Percentiles rank a stretch among this genome's conserved stretches.
These are phyloP conservation scores for Garrulus glandarius DNA, from an alignment of 2,797 vertebrate genomes.

Conservation along the genomic window DNA sequence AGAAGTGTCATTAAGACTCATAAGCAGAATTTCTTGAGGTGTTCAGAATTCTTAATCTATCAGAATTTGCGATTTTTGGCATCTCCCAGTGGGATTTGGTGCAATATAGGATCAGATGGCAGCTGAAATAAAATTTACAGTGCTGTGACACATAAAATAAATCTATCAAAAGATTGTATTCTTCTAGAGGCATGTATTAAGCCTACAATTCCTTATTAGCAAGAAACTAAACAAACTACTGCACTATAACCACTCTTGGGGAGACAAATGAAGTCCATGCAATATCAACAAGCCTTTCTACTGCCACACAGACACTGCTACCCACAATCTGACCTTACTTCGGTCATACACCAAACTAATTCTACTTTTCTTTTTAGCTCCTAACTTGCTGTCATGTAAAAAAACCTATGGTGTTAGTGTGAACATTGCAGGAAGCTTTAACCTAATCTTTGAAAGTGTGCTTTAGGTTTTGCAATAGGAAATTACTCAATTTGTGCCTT, in stretches of 20 bases:
- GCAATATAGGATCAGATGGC: not conserved
- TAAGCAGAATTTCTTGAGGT: not conserved
- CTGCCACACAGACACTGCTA: not conserved
- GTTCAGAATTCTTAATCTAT: not conserved
- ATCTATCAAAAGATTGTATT: not conserved
- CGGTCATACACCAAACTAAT: not conserved
- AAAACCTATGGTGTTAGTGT: not conserved
- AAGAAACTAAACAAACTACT: not conserved
- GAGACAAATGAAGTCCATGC: not conserved
- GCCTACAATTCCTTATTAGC: not conserved
- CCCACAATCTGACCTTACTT: not conserved
- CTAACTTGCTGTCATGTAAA: not conserved
- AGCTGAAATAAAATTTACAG: not conserved
- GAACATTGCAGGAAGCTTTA: not conserved
- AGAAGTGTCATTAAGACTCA: not conserved
- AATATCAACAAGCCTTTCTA: not conserved
- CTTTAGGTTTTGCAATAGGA: not conserved
- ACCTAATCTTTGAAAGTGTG: not conserved
- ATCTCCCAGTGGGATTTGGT: not conserved
- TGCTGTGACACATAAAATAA: not conserved
- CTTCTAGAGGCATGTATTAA: not conserved
- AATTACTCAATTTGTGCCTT: not conserved
- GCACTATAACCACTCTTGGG: not conserved
- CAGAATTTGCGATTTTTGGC: not conserved
- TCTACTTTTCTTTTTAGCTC: not conserved